Conservation (phyloP, 2,888 invertebrate genomes). For the Oscheius onirici region DNA sequence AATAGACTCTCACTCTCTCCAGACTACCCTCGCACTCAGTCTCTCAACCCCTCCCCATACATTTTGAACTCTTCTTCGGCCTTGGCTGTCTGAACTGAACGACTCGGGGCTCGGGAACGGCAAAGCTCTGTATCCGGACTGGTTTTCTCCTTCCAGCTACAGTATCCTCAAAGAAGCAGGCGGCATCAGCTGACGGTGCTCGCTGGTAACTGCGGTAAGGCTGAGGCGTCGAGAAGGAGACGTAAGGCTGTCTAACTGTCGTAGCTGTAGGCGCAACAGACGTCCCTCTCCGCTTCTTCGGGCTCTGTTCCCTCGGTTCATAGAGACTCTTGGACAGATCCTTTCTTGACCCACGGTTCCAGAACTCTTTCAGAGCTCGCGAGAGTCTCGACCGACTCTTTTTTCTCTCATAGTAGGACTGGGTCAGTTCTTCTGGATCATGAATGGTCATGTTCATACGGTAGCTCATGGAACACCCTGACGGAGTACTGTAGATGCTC, state of each 20-base stretch:
- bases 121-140: constrained; percentile 30
- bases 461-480: constrained; percentile 32
- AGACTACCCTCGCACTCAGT: no score
- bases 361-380: constrained; percentile 36
- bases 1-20: no score
- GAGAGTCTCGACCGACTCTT: constrained; percentile 29
- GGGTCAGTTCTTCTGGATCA: constrained; percentile 19
- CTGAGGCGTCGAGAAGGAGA: constrained; percentile 9
- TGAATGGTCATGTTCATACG: constrained; percentile 36
- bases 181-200: constrained; percentile 30
- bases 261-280: not conserved
- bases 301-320: constrained; percentile 3
- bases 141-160: not conserved
- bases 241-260: constrained; percentile 1
- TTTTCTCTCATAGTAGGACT: constrained; percentile 25
- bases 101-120: constrained; percentile 27
- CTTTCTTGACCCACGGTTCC: constrained; percentile 23
- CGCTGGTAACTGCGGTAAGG: constrained; percentile 7
- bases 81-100: constrained; percentile 32
- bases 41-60: not conserved
- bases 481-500: constrained; percentile 30
- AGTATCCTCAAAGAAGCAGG: not conserved
- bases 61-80: constrained; percentile 15
- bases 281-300: constrained; percentile 15
- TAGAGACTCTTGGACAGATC: constrained; percentile 29